Evolutionary conservation across 2,113 vertebrate genomes (phyloP).

Genomic region (Petrocephalus zakoni): DNA sequence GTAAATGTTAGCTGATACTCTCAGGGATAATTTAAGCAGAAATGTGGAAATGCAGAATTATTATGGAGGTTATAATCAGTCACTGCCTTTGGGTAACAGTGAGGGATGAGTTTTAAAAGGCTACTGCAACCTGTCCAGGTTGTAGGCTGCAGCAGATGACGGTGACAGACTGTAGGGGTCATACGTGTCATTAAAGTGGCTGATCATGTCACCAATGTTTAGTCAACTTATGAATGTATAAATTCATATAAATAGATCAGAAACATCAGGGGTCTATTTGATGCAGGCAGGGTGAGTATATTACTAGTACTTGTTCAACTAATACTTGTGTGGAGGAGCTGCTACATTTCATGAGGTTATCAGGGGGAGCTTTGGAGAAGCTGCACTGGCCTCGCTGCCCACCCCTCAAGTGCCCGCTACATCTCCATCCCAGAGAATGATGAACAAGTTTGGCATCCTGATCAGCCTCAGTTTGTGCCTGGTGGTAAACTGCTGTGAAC

Average conservation of each 20-base stretch:
- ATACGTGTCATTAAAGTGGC: too few species aligned
- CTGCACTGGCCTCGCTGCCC: neutral
- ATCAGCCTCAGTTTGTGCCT: neutral
- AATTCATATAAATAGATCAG: neutral
- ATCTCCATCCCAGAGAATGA: neutral
- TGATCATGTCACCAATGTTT: too few species aligned
- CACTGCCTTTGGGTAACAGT: neutral
- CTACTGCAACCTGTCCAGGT: neutral
- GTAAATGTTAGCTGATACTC: neutral
- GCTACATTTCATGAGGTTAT: neutral
- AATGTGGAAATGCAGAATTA: neutral
- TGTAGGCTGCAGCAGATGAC: neutral
- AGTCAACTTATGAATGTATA: neutral
- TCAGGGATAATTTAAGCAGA: neutral
- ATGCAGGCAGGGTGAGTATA: neutral
- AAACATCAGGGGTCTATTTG: neutral
- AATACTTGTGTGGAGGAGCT: neutral
- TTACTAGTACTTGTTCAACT: too few species aligned
- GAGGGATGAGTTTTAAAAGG: neutral
- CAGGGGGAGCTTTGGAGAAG: neutral
- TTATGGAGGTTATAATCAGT: neutral
- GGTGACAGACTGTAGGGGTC: too few species aligned
- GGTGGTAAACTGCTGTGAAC: neutral
- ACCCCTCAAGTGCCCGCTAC: neutral
- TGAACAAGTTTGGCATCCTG: neutral